Evolutionary conservation across 2,113 vertebrate genomes (phyloP).

Genomic region (Ictidomys tridecemlineatus): DNA sequence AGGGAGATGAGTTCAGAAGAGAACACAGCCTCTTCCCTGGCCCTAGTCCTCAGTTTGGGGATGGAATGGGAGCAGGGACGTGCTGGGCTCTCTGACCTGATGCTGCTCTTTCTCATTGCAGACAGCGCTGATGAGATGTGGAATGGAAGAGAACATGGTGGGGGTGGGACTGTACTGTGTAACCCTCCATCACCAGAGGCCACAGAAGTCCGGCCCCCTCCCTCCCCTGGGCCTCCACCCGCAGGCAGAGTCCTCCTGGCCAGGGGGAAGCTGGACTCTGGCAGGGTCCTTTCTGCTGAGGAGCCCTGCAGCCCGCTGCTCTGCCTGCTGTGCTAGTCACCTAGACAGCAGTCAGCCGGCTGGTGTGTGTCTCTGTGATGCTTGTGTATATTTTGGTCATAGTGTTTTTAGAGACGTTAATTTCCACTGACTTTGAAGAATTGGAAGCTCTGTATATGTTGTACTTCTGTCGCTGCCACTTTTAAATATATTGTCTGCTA

Average conservation of each 20-base stretch:
- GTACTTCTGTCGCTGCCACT: background rate
- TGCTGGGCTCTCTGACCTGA: rapidly evolving
- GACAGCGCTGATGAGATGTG: background rate
- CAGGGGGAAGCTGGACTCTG: background rate
- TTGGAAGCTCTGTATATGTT: background rate
- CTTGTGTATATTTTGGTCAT: background rate
- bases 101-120: background rate
- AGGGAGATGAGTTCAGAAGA: no score
- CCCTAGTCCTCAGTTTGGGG: background rate
- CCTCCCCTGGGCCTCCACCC: rapidly evolving
- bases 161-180: background rate
- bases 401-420: background rate
- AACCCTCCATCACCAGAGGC: no score
- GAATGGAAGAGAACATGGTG: rapidly evolving
- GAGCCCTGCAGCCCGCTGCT: no score
- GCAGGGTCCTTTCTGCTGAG: rapidly evolving
- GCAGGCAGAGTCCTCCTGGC: rapidly evolving
- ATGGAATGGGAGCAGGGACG: rapidly evolving
- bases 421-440: background rate
- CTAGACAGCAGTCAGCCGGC: rapidly evolving
- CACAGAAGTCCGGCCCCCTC: rapidly evolving
- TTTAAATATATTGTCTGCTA: background rate
- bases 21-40: background rate
- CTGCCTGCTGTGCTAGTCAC: no score
- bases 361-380: background rate